phyloP scores from a whole-genome alignment of 2,113 vertebrate species.

The Cyanoliseus patagonus region DNA sequence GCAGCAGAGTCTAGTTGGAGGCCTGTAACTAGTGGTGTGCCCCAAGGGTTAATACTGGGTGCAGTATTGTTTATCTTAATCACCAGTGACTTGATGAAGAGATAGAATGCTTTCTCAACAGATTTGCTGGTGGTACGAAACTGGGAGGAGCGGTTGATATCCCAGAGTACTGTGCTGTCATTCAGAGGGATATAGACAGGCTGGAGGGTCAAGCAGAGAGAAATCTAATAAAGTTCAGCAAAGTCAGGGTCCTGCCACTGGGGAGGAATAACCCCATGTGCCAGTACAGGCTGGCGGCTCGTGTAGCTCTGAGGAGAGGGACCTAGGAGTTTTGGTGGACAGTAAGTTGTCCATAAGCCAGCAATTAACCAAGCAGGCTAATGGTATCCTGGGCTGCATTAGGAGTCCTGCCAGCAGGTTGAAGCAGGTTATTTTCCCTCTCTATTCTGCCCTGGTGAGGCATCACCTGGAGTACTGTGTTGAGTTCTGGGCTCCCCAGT shows the following conservation, averaged over 20 bases:
- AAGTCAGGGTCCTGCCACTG: neutral
- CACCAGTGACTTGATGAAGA: neutral
- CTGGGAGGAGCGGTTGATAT: neutral
- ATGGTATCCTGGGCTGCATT: neutral
- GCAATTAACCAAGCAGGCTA: neutral
- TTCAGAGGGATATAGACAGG: neutral
- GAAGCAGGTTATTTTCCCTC: neutral
- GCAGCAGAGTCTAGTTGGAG: neutral
- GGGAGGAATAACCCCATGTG: neutral
- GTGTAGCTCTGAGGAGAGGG: neutral
- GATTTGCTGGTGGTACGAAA: neutral
- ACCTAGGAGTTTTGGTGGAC: neutral
- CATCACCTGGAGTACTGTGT: neutral
- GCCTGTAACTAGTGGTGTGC: neutral
- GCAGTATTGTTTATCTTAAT: neutral
- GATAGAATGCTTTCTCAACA: neutral
- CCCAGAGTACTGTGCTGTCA: neutral
- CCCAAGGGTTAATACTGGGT: neutral
- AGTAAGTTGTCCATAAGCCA: neutral
- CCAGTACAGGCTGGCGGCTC: neutral
- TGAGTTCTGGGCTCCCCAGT: neutral
- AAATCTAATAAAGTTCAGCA: neutral
- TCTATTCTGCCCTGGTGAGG: neutral
- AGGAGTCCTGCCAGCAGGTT: neutral
- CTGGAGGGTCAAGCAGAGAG: neutral